Evolutionary conservation across 2,113 vertebrate genomes (phyloP).

Genomic region (Hippocampus abdominalis): DNA sequence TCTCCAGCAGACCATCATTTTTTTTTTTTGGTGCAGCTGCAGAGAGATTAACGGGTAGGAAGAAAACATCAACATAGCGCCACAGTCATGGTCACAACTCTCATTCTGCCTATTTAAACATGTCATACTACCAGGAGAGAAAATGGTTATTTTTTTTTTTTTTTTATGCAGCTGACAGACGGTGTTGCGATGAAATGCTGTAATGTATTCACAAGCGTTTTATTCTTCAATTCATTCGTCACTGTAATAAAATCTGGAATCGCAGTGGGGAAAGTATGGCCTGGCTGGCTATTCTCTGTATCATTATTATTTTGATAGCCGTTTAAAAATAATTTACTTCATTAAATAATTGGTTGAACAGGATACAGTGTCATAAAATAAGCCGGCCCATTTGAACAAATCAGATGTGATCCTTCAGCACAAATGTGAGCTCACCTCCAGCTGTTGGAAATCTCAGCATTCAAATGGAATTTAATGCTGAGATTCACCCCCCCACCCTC

Average conservation of each 20-base stretch:
- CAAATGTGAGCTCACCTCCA: too few species aligned
- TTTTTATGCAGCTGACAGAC: background rate
- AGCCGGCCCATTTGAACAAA: too few species aligned
- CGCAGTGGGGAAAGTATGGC: background rate
- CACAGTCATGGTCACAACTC: slow-evolving; percentile 34
- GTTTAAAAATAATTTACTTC: too few species aligned
- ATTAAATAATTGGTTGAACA: too few species aligned
- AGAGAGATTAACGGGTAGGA: slow-evolving; percentile 56
- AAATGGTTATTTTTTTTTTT: background rate
- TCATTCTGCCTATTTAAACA: slow-evolving; percentile 19
- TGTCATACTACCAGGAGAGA: background rate
- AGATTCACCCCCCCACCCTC: too few species aligned
- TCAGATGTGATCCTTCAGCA: too few species aligned
- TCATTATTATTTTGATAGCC: too few species aligned
- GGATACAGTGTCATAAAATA: too few species aligned
- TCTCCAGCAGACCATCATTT: slow-evolving; percentile 29
- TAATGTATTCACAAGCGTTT: background rate
- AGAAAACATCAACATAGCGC: slow-evolving; percentile 46
- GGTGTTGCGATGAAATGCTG: background rate
- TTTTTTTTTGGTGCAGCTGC: slow-evolving; percentile 42
- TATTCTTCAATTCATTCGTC: background rate
- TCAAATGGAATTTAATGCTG: background rate
- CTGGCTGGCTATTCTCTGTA: too few species aligned
- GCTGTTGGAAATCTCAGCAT: too few species aligned
- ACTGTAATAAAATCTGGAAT: background rate